A percentile compares a stretch with the other conserved stretches of the same genome.
These are phyloP conservation scores for Melanchra persicariae DNA, from an alignment of 2,888 invertebrate species.

Conservation along the genomic window DNA sequence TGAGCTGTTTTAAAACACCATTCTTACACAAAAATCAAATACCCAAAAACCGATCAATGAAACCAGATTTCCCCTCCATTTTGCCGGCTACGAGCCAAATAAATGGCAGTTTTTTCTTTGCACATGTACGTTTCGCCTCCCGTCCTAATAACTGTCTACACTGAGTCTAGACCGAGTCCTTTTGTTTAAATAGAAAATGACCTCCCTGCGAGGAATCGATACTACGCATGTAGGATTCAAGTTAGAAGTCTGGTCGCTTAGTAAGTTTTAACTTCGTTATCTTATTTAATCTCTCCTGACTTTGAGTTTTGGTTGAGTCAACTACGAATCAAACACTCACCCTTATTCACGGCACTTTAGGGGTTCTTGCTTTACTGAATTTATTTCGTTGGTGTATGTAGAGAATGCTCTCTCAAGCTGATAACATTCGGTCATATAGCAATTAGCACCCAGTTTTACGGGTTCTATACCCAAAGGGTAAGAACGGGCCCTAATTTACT, in stretches of 20 bases:
- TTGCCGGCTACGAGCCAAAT: neutral
- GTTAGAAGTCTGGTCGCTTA: neutral
- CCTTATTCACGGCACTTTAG: no score
- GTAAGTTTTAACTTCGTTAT: neutral
- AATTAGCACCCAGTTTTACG: no score
- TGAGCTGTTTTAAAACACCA: neutral
- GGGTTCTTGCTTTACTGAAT: no score
- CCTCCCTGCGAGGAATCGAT: constrained; percentile 27
- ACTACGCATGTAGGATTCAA: neutral
- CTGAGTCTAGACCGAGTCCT: constrained; percentile 50
- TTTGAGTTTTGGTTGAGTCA: no score
- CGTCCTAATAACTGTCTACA: constrained; percentile 36
- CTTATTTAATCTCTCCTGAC: no score
- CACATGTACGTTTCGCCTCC: neutral
- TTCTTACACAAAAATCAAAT: neutral
- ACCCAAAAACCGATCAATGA: neutral
- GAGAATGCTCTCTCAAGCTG: no score
- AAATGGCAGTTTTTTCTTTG: neutral
- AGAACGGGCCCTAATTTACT: no score
- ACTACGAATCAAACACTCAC: no score
- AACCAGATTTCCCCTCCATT: neutral
- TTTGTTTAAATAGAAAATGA: constrained; percentile 48
- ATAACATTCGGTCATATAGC: no score
- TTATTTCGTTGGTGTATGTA: no score
- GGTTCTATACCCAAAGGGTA: no score